These are phyloP conservation scores for Epinotia bilunana DNA, from an alignment of 2,888 invertebrate species.

Conservation along the genomic window DNA sequence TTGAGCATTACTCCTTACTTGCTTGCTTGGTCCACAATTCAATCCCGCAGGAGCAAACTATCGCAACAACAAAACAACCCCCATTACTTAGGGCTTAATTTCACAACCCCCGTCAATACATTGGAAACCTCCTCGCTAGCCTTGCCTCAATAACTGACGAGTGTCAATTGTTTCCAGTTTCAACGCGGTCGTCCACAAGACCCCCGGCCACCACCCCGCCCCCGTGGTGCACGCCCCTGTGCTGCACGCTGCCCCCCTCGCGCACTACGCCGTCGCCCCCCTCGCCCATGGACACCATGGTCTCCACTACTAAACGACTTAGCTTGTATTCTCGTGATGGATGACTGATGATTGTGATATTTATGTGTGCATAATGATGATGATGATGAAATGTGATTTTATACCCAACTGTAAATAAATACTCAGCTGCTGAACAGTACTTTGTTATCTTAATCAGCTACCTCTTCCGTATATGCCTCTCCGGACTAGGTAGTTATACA, in stretches of 20 bases:
- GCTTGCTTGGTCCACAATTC: neutral
- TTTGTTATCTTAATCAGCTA: slow-evolving; percentile 48
- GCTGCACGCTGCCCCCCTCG: slow-evolving; percentile 48
- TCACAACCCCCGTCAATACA: neutral
- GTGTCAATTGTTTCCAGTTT: slow-evolving; percentile 65
- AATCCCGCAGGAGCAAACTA: neutral
- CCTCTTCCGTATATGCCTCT: neutral
- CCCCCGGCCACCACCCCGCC: slow-evolving; percentile 78
- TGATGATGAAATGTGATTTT: slow-evolving; percentile 60
- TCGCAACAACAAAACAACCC: neutral
- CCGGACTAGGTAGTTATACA: neutral
- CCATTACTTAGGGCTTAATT: neutral
- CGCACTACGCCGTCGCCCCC: slow-evolving; percentile 47
- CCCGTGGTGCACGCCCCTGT: slow-evolving; percentile 49
- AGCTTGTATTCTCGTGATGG: slow-evolving; percentile 67
- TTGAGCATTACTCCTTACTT: neutral
- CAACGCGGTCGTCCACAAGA: slow-evolving; percentile 83
- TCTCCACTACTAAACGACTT: slow-evolving; percentile 71
- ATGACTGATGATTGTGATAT: slow-evolving; percentile 83
- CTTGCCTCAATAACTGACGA: neutral
- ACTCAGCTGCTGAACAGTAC: slow-evolving; percentile 78
- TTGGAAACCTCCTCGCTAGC: neutral
- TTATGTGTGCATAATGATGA: slow-evolving; percentile 80
- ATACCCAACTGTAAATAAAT: slow-evolving; percentile 80
- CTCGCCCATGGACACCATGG: slow-evolving; percentile 73